These are phyloP conservation scores for Campylomormyrus tamandua DNA, from an alignment of 2,113 vertebrate genomes.

Conservation along the genomic window DNA sequence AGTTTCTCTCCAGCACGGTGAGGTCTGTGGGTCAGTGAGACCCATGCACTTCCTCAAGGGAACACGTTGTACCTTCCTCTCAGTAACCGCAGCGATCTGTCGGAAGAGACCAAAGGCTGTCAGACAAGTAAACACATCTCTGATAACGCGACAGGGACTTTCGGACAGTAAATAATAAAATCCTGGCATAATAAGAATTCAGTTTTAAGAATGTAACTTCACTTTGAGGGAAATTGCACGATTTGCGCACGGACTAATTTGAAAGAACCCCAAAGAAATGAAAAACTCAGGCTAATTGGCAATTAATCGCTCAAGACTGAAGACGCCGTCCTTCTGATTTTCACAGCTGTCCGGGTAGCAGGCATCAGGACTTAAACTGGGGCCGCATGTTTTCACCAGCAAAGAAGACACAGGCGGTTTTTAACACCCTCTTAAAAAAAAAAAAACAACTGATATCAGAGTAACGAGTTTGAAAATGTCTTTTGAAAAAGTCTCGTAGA, in stretches of 20 bases:
- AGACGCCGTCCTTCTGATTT: neutral
- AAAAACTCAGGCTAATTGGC: neutral
- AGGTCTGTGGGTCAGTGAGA: neutral
- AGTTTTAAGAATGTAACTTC: neutral
- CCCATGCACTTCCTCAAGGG: neutral
- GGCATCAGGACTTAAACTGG: neutral
- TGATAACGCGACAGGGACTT: neutral
- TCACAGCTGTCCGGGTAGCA: neutral
- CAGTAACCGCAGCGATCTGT: neutral
- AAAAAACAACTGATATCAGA: neutral
- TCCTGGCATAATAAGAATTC: neutral
- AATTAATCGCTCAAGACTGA: neutral
- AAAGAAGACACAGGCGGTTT: neutral
- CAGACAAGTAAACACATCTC: neutral
- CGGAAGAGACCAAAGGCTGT: neutral
- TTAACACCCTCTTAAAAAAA: neutral
- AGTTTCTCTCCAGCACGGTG: neutral
- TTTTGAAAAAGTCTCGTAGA: neutral
- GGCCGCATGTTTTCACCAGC: neutral
- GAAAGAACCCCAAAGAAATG: neutral
- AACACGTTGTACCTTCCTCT: neutral
- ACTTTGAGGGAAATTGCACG: neutral
- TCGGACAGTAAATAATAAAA: neutral
- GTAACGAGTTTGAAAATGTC: neutral
- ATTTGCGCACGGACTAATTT: neutral